Evolutionary conservation across 2,797 vertebrate species (phyloP).

Genomic region (Takifugu ocellatus): DNA sequence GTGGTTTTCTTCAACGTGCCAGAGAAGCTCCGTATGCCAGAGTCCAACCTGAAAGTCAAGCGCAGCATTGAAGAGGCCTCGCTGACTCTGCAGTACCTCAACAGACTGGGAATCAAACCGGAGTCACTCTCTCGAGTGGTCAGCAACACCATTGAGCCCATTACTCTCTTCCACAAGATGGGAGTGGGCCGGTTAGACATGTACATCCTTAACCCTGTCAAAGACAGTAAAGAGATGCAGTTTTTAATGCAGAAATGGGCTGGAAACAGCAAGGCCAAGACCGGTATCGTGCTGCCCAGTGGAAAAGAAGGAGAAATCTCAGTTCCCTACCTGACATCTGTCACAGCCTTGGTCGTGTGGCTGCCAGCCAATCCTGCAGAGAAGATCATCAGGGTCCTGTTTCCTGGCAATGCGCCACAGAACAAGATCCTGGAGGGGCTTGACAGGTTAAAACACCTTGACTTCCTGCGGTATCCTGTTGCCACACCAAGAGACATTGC

Average conservation of each 20-base stretch:
- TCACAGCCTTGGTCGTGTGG: slow-evolving; percentile 96
- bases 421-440: slow-evolving; percentile 97
- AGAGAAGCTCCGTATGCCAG: slow-evolving; percentile 90
- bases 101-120: slow-evolving; percentile 87
- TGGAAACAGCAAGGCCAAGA: slow-evolving; percentile 97
- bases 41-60: slow-evolving; percentile 92
- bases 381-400: slow-evolving; percentile 94
- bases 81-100: slow-evolving; percentile 90
- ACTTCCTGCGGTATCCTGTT: slow-evolving; percentile 92
- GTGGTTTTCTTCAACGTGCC: slow-evolving; percentile 98
- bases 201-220: slow-evolving; percentile 95
- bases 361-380: slow-evolving; percentile 92
- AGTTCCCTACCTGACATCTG: slow-evolving; percentile 95
- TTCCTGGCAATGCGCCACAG: slow-evolving; percentile 97
- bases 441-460: slow-evolving; percentile 94
- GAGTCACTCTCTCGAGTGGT: slow-evolving; percentile 92
- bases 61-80: slow-evolving; percentile 96
- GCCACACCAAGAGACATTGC: slow-evolving; percentile 92
- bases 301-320: slow-evolving; percentile 98
- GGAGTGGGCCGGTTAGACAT: slow-evolving; percentile 96
- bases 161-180: slow-evolving; percentile 98
- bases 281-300: slow-evolving; percentile 89
- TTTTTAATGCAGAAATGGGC: slow-evolving; percentile 99
- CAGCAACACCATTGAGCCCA: slow-evolving; percentile 91
- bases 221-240: slow-evolving; percentile 98